Evolutionary conservation across 2,888 invertebrate genomes (phyloP), one percentile per base, ranked within the genome.

Genomic region (Candidula unifasciata): DNA sequence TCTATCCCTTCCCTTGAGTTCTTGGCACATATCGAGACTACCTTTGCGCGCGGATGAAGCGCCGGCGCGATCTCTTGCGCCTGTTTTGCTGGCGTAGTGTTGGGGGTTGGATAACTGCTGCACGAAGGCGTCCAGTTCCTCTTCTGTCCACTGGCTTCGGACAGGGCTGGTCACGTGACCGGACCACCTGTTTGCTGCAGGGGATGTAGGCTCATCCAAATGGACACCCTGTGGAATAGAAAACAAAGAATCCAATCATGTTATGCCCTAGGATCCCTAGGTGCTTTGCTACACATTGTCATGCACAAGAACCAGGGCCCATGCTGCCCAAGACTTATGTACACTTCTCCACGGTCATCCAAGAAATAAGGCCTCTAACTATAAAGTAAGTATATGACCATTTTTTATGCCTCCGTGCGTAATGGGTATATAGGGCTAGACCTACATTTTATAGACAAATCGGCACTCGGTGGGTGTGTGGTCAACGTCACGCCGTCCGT

Each of bases 191-290:
- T 87, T 86, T 27, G 85, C 73, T 0, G 84, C 79, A 2, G 88
- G 88, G 24, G 89, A 87, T 24, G 87, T 86, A 2, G 89, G 87
- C 69, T 89, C 89, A 35, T 90, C 89, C 54, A 89, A 83, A 69
- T 90, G 89, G 60, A 89, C 88, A 30, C 89, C 89, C 89, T 89
- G 87, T 5, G 13, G 44, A 44, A 44, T 44, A 44, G 13, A 85
- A 64, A 64, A 66, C 27, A 33, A 69, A 35, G 27, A 0, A 69
- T 69, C 21, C n/a, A 69, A 13, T 27, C n/a, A n/a, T n/a, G n/a
- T n/a, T n/a, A n/a, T n/a, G n/a, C n/a, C n/a, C n/a, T n/a, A n/a
- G n/a, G n/a, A n/a, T n/a, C n/a, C n/a, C n/a, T n/a, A n/a, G n/a
- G n/a, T n/a, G n/a, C n/a, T n/a, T n/a, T n/a, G n/a, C n/a, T n/a